These are phyloP conservation scores for Tholera decimalis DNA, from an alignment of 2,888 invertebrate genomes.

Conservation along the genomic window DNA sequence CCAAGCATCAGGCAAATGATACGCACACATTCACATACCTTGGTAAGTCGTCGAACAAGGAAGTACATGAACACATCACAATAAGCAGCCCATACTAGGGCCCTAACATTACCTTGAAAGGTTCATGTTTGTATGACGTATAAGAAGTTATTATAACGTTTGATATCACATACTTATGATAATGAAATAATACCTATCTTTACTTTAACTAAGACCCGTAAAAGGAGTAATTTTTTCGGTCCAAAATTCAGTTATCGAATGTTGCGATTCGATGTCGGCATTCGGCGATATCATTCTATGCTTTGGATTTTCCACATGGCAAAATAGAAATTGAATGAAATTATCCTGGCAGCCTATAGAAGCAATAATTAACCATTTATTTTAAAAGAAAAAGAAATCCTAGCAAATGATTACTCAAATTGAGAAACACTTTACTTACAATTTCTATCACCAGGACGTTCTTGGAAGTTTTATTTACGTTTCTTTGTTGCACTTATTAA, in stretches of 20 bases:
- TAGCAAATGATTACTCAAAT: constrained; percentile 71
- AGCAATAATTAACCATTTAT: constrained; percentile 54
- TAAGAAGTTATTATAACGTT: constrained; percentile 58
- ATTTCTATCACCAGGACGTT: constrained; percentile 70
- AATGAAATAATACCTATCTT: constrained; percentile 69
- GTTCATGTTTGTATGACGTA: constrained; percentile 72
- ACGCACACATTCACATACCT: constrained; percentile 67
- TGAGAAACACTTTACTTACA: constrained; percentile 79
- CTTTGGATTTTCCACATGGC: constrained; percentile 3
- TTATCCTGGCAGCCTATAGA: constrained; percentile 29
- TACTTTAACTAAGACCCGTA: constrained; percentile 37
- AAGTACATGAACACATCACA: constrained; percentile 67
- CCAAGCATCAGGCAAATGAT: constrained; percentile 73
- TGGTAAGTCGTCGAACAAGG: constrained; percentile 71
- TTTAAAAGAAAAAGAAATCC: constrained; percentile 74
- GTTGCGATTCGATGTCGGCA: constrained; percentile 23
- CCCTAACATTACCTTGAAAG: constrained; percentile 79
- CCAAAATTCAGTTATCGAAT: constrained; percentile 47
- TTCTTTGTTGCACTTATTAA: constrained; percentile 75
- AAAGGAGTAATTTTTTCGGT: constrained; percentile 59
- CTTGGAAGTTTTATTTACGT: constrained; percentile 65
- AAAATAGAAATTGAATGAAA: constrained; percentile 25
- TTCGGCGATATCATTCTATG: constrained; percentile 16
- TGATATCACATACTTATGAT: constrained; percentile 69
- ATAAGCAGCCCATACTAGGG: constrained; percentile 69